Evolutionary conservation across 2,888 invertebrate genomes (phyloP).

Genomic region (Muschampia plurimacula): DNA sequence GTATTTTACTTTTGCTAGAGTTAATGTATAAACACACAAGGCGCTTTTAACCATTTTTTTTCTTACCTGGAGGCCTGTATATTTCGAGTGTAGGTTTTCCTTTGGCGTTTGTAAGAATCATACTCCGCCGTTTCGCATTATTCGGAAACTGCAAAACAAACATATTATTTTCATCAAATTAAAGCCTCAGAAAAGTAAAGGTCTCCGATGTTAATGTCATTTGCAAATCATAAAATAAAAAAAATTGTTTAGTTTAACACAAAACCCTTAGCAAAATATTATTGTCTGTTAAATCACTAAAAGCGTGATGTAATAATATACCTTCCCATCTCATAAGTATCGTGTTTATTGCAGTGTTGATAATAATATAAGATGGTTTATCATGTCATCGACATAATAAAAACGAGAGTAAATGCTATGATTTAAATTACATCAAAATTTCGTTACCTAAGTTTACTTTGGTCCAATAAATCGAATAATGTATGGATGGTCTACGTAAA

Average conservation of each 20-base stretch:
- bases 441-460: neutral
- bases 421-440: constrained; percentile 1
- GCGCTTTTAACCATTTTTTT: neutral
- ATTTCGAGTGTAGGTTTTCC: constrained; percentile 95
- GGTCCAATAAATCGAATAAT: no score
- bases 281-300: neutral
- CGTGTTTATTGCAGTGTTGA: no score
- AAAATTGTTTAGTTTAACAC: no score
- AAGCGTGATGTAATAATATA: neutral
- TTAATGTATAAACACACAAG: neutral
- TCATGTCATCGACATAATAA: neutral
- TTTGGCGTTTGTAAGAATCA: constrained; percentile 88
- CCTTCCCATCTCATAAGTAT: no score
- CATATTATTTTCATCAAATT: no score
- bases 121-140: constrained; percentile 90
- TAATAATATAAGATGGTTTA: neutral
- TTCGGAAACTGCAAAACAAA: constrained; percentile 79
- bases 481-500: no score
- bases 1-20: neutral
- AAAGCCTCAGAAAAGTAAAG: neutral
- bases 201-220: neutral
- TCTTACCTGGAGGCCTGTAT: constrained; percentile 94
- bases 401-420: neutral
- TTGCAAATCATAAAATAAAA: neutral
- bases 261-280: no score